Base-by-base conservation (phyloP, 2,888 invertebrate genomes). In the Tenthredo mesomela region DNA sequence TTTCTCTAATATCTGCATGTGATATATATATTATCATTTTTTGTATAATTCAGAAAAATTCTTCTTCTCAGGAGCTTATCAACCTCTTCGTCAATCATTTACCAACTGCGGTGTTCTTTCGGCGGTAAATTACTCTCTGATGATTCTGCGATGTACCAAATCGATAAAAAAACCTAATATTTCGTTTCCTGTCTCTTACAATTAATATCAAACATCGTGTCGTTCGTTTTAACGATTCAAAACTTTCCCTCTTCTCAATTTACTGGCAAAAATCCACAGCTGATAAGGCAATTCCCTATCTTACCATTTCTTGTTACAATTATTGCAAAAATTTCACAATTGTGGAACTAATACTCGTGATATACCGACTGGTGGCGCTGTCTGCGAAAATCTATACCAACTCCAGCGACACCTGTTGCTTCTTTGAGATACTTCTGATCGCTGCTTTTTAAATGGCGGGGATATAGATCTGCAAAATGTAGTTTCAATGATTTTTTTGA, bases 1-100 rank as follows among this genome's bases (percentile, higher is more conserved):
- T 86, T 87, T 87, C 88, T 85, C 65, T 87, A 86, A 73, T 21
- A 73, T 25, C 9, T 21, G 40, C 5, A 18, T 43, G 29, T 43
- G 43, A 12, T 40, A 73, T 21, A n/a, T 1, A 43, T 43, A 73
- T 18, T 43, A 73, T 18, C 70, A 70, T 47, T 47, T 15, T 43
- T 15, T 47, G 0, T 33, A 33, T 25, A 29, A 67, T 15, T 29
- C 67, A 15, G 15, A 15, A 47, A 47, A 47, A 47, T 15, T 4
- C 12, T 47, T 47, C 15, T 15, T 15, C 47, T 47, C 58, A 6
- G 33, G 33, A 33, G n/a, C 58, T 58, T 10, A 2, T 12, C 21
- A 9, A 61, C n/a, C 10, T 43, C 43, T 25, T 61, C 61, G 25
- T 61, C 21, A 25, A 61, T 61, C 61, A 10, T 25, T 61, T 29